Conservation (phyloP, 2,888 invertebrate species). For the Oasisia sp. region DNA sequence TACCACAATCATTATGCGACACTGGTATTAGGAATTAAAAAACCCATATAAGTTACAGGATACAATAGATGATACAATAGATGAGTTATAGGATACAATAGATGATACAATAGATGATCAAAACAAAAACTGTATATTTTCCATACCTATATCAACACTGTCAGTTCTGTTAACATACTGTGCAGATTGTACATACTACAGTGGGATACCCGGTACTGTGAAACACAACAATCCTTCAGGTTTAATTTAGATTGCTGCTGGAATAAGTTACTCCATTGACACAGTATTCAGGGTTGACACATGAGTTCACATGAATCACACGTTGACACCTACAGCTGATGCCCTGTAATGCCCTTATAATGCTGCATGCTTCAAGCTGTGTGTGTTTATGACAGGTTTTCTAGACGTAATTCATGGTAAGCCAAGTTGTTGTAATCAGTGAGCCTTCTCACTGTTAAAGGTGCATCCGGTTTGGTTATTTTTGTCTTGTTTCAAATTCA, state of each 20-base stretch:
- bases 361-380: not conserved
- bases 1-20: not conserved
- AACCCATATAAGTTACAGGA: not conserved
- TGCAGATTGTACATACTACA: not conserved
- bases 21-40: not conserved
- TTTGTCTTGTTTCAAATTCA: no score
- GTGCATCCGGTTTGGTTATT: not conserved
- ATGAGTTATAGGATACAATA: no score
- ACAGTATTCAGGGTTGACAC: not conserved
- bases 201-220: not conserved
- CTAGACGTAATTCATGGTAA: constrained; percentile 7
- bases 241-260: not conserved
- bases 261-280: not conserved
- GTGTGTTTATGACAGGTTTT: not conserved
- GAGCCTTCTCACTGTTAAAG: not conserved
- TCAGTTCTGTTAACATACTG: no score
- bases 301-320: not conserved
- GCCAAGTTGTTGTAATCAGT: not conserved
- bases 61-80: no score
- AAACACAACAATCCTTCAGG: not conserved
- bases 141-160: no score
- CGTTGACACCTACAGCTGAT: not conserved
- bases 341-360: not conserved
- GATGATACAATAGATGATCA: no score
- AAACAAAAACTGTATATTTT: no score